These are phyloP conservation scores for Schizopygopsis malacanthus DNA, from an alignment of 2,797 vertebrate species.

Conservation along the genomic window DNA sequence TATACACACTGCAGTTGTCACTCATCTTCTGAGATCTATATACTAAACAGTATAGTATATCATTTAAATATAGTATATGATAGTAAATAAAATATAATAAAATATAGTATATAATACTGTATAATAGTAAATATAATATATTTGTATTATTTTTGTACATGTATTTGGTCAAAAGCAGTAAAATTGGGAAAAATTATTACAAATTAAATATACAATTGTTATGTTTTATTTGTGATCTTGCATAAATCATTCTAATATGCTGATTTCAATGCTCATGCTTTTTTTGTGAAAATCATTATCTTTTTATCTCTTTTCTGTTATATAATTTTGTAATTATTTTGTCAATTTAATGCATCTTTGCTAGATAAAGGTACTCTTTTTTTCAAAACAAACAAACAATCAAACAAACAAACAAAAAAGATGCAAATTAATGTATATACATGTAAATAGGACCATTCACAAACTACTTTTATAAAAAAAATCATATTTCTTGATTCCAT, in stretches of 20 bases:
- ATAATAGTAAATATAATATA: background rate
- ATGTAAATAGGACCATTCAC: background rate
- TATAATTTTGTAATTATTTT: no score
- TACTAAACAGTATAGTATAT: background rate
- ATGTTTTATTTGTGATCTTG: background rate
- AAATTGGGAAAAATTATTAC: background rate
- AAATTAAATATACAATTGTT: background rate
- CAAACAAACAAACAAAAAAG: no score
- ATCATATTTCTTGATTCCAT: background rate
- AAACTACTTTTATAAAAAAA: background rate
- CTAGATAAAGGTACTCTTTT: no score
- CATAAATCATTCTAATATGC: background rate
- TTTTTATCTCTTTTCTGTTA: no score
- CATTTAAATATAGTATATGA: background rate
- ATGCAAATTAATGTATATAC: no score
- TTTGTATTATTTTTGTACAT: background rate
- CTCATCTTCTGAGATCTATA: background rate
- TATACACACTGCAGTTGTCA: slow-evolving; percentile 11
- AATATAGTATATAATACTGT: background rate
- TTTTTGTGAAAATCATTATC: no score
- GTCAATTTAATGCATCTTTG: no score
- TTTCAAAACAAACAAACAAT: no score
- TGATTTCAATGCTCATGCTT: background rate
- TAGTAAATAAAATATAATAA: no score
- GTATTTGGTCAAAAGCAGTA: background rate